Base-by-base conservation (phyloP, 2,888 invertebrate genomes). In the Emmelina monodactyla region DNA sequence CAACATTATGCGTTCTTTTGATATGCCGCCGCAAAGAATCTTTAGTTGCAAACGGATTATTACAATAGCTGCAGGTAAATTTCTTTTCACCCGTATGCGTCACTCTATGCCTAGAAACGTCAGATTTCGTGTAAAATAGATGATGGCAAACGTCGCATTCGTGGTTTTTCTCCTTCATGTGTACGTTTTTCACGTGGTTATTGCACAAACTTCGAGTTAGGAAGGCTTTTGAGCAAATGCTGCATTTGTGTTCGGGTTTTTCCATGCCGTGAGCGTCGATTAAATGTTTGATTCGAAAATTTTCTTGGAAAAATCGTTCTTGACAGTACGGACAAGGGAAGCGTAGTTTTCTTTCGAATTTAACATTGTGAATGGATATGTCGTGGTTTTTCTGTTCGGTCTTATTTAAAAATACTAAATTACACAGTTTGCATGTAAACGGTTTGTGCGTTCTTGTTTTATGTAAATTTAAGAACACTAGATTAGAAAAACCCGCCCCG, bases 51-150 rank as follows among this genome's bases (percentile, higher is more conserved):
- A 73, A 79, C 0, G 46, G 41, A 37, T 55, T 63, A 31, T 49
- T 63, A 32, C 76, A 78, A 0, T 64, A 5, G 0, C 34, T 15
- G 42, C 78, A 78, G 0, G 50, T 42, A 28, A 55, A 70, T 0
- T 62, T 67, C 12, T 71, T 72, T 15, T 66, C 72, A 0, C 72
- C 68, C 0, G 67, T 67, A 32, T 78, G 78, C 0, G 69, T 71
- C 0, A 71, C 62, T 13, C 46, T 62, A 34, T 78, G 78, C 4
- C 78, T 41, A 0, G 44, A 33, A 1, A 69, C 51, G 44, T 72
- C 76, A 0, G 65, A 73, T 29, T 65, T 71, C 0, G 65, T 66
- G 37, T 71, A 78, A 48, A 76, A 79, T 28, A 63, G 43, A 4
- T 58, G 55, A 38, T 62, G 62, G 34, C 78, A 79, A 0, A 72